Percentiles rank a stretch among this genome's conserved stretches.
These are phyloP conservation scores for Coptodon rendalli DNA, from an alignment of 2,113 vertebrate genomes.

Conservation along the genomic window DNA sequence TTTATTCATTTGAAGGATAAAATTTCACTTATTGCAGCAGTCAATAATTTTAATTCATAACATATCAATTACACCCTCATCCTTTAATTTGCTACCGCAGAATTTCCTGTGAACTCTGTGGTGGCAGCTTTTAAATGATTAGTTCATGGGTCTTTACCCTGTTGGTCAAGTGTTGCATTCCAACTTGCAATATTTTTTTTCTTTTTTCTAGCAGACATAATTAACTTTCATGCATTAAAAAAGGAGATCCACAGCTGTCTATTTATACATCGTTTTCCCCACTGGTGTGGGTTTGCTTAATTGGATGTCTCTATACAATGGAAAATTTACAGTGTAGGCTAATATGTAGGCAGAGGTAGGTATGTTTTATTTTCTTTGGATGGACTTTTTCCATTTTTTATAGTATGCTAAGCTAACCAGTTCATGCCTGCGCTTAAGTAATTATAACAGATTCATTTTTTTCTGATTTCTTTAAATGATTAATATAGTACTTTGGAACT, in stretches of 20 bases:
- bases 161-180: neutral
- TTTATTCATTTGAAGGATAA: neutral
- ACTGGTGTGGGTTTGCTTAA: neutral
- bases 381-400: neutral
- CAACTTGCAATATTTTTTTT: neutral
- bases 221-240: neutral
- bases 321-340: neutral
- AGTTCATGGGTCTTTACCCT: neutral
- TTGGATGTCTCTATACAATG: neutral
- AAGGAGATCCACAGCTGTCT: neutral
- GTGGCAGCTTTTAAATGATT: neutral
- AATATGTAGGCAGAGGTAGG: neutral
- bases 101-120: neutral
- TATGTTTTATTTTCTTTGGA: neutral
- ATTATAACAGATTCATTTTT: neutral
- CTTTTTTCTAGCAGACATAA: neutral
- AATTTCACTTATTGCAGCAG: neutral
- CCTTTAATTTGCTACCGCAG: neutral
- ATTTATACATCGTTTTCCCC: neutral
- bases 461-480: neutral
- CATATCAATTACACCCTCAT: slow-evolving; percentile 55
- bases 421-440: neutral
- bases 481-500: neutral
- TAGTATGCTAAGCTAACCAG: neutral
- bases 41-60: slow-evolving; percentile 62